phyloP scores from a whole-genome alignment of 2,113 vertebrate species.

The Neodon shergylaensis region DNA sequence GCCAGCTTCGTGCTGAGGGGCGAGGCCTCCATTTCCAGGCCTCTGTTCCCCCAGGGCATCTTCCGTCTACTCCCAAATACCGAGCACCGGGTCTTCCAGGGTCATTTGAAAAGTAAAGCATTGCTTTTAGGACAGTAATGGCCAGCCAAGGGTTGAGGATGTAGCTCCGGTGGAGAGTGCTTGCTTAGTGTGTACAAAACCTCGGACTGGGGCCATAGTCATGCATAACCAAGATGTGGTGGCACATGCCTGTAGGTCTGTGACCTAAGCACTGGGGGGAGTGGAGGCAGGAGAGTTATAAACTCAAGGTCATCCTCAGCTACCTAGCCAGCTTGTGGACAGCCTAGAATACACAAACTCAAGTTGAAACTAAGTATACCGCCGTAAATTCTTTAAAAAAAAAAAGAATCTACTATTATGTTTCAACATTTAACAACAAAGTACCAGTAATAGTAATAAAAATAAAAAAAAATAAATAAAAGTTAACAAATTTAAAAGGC shows the following conservation, averaged over 20 bases:
- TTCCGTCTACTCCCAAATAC: not conserved
- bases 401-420: no score
- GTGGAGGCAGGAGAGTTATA: not conserved
- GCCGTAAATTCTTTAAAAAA: no score
- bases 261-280: no score
- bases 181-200: not conserved
- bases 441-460: no score
- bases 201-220: not conserved
- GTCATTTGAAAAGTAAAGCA: not conserved
- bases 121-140: not conserved
- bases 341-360: not conserved
- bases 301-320: not conserved
- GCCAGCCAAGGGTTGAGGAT: not conserved
- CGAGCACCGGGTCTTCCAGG: not conserved
- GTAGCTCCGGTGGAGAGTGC: not conserved
- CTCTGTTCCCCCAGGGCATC: not conserved
- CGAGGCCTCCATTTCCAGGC: rapidly evolving
- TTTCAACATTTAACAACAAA: no score
- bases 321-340: not conserved
- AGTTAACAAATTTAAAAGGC: no score
- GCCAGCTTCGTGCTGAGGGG: rapidly evolving
- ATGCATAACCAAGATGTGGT: no score
- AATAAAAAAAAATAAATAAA: not conserved
- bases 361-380: no score
- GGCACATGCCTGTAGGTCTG: not conserved